Conservation (phyloP, 2,113 vertebrate genomes). For the Caracal caracal region DNA sequence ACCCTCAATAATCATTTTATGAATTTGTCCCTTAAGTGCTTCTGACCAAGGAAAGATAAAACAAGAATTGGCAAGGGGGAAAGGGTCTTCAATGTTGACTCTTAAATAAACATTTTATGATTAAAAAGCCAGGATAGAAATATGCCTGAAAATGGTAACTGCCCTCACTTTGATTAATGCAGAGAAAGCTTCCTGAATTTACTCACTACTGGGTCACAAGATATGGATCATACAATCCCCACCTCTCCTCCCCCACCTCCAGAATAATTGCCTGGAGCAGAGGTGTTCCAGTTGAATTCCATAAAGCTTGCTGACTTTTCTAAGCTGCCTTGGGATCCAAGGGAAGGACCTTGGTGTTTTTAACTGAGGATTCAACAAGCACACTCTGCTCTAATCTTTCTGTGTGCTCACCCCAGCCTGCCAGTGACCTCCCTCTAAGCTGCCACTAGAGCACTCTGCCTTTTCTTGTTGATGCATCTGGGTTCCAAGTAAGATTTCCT, state of each 20-base stretch:
- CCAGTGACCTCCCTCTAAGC: neutral
- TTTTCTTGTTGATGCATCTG: neutral
- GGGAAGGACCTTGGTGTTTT: neutral
- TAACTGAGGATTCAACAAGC: neutral
- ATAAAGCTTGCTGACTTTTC: neutral
- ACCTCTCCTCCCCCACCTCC: neutral
- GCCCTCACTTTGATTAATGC: constrained; percentile 48
- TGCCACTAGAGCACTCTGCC: neutral
- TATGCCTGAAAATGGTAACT: neutral
- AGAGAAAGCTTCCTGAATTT: constrained; percentile 30
- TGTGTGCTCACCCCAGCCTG: rapidly evolving
- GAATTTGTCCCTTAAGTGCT: constrained; percentile 58
- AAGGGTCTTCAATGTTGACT: constrained; percentile 52
- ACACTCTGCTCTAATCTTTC: neutral
- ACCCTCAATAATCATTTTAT: constrained; percentile 55
- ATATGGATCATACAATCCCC: neutral
- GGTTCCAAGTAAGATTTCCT: neutral
- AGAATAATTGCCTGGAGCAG: neutral
- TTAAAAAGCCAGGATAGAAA: constrained; percentile 47
- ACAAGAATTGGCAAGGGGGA: constrained; percentile 61
- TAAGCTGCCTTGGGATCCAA: neutral
- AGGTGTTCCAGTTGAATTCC: neutral
- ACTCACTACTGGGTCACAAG: neutral
- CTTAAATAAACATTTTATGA: constrained; percentile 63
- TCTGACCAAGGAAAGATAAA: constrained; percentile 63